Base-by-base conservation (phyloP, 2,888 invertebrate species). In the Polyploca ridens region DNA sequence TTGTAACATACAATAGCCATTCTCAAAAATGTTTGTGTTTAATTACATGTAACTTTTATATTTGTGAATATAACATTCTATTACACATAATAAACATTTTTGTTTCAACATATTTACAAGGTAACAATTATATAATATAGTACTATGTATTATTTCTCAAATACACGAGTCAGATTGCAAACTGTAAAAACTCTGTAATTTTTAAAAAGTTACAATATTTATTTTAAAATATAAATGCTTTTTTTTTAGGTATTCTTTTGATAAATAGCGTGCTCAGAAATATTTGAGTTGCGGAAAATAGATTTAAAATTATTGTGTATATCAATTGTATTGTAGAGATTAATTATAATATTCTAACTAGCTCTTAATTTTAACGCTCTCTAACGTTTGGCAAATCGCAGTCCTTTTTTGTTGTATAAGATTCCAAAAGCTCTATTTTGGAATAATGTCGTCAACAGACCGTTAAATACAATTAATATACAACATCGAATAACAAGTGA, bases 101-200 rank as follows among this genome's bases (percentile, higher is more conserved):
- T 27, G 19, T 84, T 80, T 83, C 83, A 89, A 90, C 90, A 89
- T 89, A 89, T 90, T 84, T 89, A 90, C 88, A 87, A 73, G 73
- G 11, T 80, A 85, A 83, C 82, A 84, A 73, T 78, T 54, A 44
- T 61, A 11, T 41, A 61, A 44, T 44, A 61, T 41, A 27, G 27
- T 35, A 35, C 35, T 19, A 27, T 61, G 19, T 41, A 11, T 27
- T 41, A 5, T 16, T 19, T 59, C 16, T 38, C 60, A 60, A 60
- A 60, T 41, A 61, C 7, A 14, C 54, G 54, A 54, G 19, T 54
- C 54, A 54, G 54, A 54, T 54, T 49, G 49, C 49, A 19, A 54
- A 54, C 49, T 41, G 60, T 41, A 61, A 59, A 38, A 33, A 59
- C 38, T 38, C 10, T 5, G 49, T 49, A 54, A 6, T 54, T 62